phyloP scores from a whole-genome alignment of 1,140 invertebrate genomes.

The Drosophila carrolli region DNA sequence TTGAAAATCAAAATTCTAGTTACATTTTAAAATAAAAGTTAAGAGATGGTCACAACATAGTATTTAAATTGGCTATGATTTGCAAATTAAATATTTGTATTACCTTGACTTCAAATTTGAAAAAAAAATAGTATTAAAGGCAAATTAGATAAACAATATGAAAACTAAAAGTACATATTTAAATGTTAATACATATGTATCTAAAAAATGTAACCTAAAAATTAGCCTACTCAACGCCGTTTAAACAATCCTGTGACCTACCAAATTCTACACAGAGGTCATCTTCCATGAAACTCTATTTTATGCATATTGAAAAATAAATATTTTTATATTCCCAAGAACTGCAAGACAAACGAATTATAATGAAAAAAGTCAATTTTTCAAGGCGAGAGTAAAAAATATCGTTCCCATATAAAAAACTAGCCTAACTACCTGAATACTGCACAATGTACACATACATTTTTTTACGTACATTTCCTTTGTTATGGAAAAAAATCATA shows the following conservation, averaged over 20 bases:
- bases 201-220: not conserved
- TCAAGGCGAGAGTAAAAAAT: constrained; percentile 50
- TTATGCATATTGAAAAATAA: constrained; percentile 38
- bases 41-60: too few relatives aligned
- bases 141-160: too few relatives aligned
- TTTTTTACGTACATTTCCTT: constrained; percentile 57
- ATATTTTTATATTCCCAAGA: constrained; percentile 50
- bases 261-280: not conserved
- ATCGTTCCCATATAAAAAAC: constrained; percentile 46
- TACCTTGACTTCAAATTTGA: too few relatives aligned
- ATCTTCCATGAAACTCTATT: constrained; percentile 26
- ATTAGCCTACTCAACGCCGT: not conserved
- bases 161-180: not conserved
- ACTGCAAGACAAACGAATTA: constrained; percentile 63
- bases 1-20: too few relatives aligned
- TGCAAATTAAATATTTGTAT: too few relatives aligned
- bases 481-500: constrained; percentile 69
- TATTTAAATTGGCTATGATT: too few relatives aligned
- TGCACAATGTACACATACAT: constrained; percentile 34
- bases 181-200: not conserved
- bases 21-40: too few relatives aligned
- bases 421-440: constrained; percentile 46
- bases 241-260: not conserved
- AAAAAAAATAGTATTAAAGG: too few relatives aligned
- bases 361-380: constrained; percentile 75